phyloP scores from a whole-genome alignment of 2,797 vertebrate species.

The Tympanoctomys barrerae region DNA sequence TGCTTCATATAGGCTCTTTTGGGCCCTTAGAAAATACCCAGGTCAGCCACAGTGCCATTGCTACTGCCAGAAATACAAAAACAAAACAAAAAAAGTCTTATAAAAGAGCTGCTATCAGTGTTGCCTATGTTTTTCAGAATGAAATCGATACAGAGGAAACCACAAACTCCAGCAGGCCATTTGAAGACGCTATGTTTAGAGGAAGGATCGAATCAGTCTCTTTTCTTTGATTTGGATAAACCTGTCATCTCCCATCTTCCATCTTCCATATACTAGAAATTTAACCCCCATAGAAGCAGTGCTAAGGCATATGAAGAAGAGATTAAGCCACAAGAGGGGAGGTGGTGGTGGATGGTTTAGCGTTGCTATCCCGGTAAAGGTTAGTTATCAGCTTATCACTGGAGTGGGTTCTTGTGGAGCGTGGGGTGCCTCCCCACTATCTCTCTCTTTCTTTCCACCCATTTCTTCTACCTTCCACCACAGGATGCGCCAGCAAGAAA shows the following conservation, averaged over 20 bases:
- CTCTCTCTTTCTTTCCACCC: no score
- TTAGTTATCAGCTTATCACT: background rate
- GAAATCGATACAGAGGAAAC: background rate
- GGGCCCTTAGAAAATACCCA: background rate
- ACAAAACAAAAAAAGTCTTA: background rate
- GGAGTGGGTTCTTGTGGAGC: background rate
- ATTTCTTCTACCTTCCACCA: background rate
- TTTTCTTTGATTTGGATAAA: background rate
- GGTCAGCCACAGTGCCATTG: background rate
- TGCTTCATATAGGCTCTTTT: background rate
- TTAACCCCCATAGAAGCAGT: background rate
- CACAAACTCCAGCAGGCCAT: accelerated
- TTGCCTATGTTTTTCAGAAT: background rate
- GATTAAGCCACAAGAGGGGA: background rate
- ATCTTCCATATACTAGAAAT: background rate
- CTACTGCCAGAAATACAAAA: background rate
- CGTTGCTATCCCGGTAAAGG: background rate
- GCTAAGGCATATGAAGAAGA: background rate
- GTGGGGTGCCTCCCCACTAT: background rate
- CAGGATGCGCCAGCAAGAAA: background rate
- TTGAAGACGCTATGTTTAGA: accelerated
- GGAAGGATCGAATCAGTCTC: background rate
- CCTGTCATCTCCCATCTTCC: background rate
- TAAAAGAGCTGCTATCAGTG: background rate
- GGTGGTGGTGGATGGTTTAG: no score